Evolutionary conservation across 2,888 invertebrate species (phyloP), one percentile per base, ranked within the genome.

Genomic region (Drosophila mettleri): DNA sequence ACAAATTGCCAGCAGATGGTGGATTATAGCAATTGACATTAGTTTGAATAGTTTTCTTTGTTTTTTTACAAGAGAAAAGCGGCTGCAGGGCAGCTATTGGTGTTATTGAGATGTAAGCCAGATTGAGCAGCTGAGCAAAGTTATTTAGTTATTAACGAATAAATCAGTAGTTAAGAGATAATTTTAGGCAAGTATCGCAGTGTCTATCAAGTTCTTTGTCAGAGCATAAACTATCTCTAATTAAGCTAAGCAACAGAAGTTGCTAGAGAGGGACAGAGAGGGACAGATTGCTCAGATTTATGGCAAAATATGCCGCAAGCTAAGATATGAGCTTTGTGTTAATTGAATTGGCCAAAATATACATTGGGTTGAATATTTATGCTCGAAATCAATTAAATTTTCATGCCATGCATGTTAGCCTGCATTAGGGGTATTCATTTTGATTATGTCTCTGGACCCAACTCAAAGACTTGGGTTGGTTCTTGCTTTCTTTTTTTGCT

Each of bases 381-480:
- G 29, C 10, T 41, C 1, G 29, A 43, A 48, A 43, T 63, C 43
- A 63, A 63, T 63, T 63, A 63, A 63, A 41, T 29, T 63, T 49
- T 14, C 18, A 22, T 34, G 29, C 4, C 27, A 27, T 41, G 48
- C 43, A 61, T 39, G 61, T 24, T 45, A 12, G 46, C 6, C 39
- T 22, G 22, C 39, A 62, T 46, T 48, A 14, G 38, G 61, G 31
- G 38, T 33, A 60, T 62, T 41, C 33, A 22, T 49, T 63, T 62
- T 34, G 49, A 63, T 73, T 61, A 55, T 12, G 24, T 24, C 24
- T 8, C 14, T 45, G 48, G 43, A 74, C 72, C 74, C 46, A 45
- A 59, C 66, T 74, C 74, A 74, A 69, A 62, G 75, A 58, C 57
- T 16, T 16, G 22, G 34, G 34, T 14, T 29, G 8, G 9, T 20